phyloP scores from a whole-genome alignment of 2,888 invertebrate genomes.

The Meteorus colon region DNA sequence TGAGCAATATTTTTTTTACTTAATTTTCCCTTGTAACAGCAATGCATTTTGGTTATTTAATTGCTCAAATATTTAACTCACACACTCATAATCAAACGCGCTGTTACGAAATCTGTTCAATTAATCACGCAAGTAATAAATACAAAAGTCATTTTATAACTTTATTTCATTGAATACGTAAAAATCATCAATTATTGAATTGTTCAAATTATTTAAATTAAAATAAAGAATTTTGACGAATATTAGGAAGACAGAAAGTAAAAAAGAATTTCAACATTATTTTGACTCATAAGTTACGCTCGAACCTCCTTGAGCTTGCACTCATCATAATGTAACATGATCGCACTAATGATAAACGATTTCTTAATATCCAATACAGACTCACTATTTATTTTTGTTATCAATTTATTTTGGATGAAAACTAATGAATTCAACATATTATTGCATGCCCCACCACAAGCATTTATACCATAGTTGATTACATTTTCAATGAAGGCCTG shows the following conservation, averaged over 20 bases:
- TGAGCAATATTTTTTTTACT: constrained; percentile 31
- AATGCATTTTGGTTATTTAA: constrained; percentile 1
- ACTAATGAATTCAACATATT: no score
- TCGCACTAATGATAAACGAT: no score
- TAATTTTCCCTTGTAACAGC: constrained; percentile 24
- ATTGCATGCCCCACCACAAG: no score
- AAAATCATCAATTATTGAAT: neutral
- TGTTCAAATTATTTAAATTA: neutral
- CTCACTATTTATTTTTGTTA: no score
- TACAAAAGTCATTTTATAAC: neutral
- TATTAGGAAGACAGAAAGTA: neutral
- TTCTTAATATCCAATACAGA: no score
- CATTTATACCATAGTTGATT: no score
- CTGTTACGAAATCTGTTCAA: neutral
- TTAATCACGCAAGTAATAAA: neutral
- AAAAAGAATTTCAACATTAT: neutral
- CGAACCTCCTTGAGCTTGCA: neutral
- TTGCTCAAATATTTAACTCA: neutral
- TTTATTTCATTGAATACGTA: neutral
- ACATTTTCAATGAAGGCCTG: no score
- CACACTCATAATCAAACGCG: neutral
- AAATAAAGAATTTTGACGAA: neutral
- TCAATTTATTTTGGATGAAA: no score
- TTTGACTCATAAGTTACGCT: constrained; percentile 16
- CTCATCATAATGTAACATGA: no score